Percentiles rank a stretch among this genome's conserved stretches.
phyloP scores from a whole-genome alignment of 37 sponge, comb jelly and placozoan species.

The Cliona cf. orientalis region DNA sequence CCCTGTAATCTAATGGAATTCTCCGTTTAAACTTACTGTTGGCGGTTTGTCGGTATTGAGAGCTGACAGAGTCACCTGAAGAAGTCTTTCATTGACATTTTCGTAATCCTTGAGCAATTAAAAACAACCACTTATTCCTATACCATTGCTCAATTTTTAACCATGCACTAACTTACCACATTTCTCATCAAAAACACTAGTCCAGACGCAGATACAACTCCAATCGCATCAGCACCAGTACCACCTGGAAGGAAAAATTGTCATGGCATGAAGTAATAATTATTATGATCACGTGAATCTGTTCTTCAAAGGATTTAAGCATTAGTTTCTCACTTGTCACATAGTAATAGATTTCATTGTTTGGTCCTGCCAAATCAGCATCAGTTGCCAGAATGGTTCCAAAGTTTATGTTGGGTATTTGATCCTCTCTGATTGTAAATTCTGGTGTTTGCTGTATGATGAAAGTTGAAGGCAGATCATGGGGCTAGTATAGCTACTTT shows the following conservation, averaged over 20 bases:
- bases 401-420: not conserved
- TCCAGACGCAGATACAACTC: not conserved
- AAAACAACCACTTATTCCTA: too few species aligned
- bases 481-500: too few species aligned
- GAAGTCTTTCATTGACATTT: too few species aligned
- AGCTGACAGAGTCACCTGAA: too few species aligned
- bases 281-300: not conserved
- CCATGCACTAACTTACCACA: not conserved
- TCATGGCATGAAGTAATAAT: not conserved
- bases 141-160: not conserved
- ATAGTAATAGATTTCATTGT: slow-evolving; percentile 7
- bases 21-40: too few species aligned
- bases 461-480: not conserved
- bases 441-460: slow-evolving; percentile 9
- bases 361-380: slow-evolving; percentile 6
- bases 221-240: not conserved
- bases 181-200: not conserved
- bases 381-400: slow-evolving; percentile 2
- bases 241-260: not conserved
- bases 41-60: too few species aligned
- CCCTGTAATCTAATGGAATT: too few species aligned
- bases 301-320: not conserved
- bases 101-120: too few species aligned
- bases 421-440: slow-evolving; percentile 14
- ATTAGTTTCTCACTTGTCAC: not conserved